These are phyloP conservation scores for Labeo rohita DNA, from an alignment of 2,113 vertebrate genomes.

Conservation along the genomic window DNA sequence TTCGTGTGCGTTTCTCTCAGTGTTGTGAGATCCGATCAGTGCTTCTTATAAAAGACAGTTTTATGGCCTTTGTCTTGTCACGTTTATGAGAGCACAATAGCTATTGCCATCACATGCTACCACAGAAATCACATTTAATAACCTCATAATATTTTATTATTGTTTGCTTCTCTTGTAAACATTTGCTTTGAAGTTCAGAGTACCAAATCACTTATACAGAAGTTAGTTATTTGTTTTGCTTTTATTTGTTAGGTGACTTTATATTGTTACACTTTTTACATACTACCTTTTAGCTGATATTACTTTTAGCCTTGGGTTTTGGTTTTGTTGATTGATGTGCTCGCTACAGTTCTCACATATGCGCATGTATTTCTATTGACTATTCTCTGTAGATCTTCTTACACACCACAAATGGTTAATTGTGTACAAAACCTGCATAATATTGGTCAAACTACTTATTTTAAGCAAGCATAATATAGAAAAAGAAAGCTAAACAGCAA, in stretches of 20 bases:
- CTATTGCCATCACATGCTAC: not conserved
- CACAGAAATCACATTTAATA: not conserved
- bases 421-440: no score
- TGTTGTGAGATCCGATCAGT: not conserved
- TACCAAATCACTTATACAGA: not conserved
- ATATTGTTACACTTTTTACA: no score
- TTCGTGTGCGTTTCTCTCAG: not conserved
- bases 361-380: no score
- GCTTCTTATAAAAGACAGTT: not conserved
- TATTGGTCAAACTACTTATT: no score
- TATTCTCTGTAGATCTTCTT: no score
- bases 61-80: not conserved
- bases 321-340: no score
- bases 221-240: not conserved
- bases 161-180: not conserved
- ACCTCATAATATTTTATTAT: not conserved
- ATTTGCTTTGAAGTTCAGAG: no score
- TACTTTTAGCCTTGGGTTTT: no score
- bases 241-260: not conserved
- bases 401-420: no score
- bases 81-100: not conserved
- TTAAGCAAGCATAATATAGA: no score
- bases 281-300: not conserved
- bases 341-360: no score
- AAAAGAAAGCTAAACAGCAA: no score